Base-by-base conservation (phyloP, 2,113 vertebrate species). In the Tautogolabrus adspersus region DNA sequence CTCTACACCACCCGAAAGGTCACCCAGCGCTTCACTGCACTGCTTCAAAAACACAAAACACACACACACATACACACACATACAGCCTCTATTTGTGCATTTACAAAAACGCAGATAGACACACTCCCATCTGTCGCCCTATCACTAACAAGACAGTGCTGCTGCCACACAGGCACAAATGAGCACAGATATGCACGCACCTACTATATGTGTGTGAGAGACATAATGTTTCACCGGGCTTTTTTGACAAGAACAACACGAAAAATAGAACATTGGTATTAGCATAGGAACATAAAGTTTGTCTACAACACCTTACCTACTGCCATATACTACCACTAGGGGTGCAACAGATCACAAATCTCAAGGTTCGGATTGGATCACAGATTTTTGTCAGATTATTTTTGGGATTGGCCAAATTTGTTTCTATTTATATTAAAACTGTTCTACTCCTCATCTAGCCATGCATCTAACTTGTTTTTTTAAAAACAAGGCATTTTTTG, bases 1-100 rank as follows among this genome's bases (percentile, higher is more conserved):
- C 93, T 92, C 89, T 90, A 88, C 89, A 87, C 83, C 82, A 74
- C 81, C 88, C 74, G 66, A 95, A 95, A 94, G 94, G 94, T 94
- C 94, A 94, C 92, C 90, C 68, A 77, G 85, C 84, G 80, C 91
- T 83, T 90, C 80, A 80, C 86, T 76, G 77, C 71, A 68, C 78
- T 59, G 77, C 84, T 80, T 72, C 75, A 82, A 52, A 87, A 85
- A 84, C 70, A 75, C 47, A 72, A 70, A 19, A 79, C 80, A 49
- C 67, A 73, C 77, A 56, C 65, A 70, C 66, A 68, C 59, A 72
- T 64, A 22, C 63, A 66, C 73, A 9, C 26, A 49, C 60, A 52
- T 19, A 52, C 49, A 52, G 47, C 49, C 77, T 38, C 58, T 44
- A 59, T 55, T 72, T 71, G 68, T 83, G 82, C 66, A 75, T 88